Evolutionary conservation across 2,888 invertebrate species (phyloP), one percentile per base, ranked within the genome.

Genomic region (Leucophora obtusa): DNA sequence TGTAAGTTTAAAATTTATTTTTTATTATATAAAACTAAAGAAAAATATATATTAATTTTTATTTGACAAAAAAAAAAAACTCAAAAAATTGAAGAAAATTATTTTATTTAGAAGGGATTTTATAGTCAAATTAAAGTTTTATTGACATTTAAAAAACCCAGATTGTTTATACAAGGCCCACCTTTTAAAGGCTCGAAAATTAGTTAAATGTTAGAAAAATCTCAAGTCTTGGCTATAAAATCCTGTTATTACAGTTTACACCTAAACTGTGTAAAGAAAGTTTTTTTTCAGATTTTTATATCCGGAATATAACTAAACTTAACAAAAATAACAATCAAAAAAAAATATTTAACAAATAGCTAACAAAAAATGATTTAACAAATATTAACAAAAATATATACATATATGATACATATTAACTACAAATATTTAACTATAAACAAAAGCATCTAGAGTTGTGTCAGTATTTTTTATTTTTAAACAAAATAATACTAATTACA

Each of bases 371-470:
- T 1, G 1, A 21, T 11, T 47, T n/a, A 47, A n/a, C n/a, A 5
- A 2, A 47, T 47, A 47, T n/a, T 47, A 47, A 47, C n/a, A 47
- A 47, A n/a, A 47, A 47, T 1, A 47, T 11, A 11, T 11, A 38
- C 7, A 35, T 35, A 9, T n/a, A n/a, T n/a, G n/a, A n/a, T 11
- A 38, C 38, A 38, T 11, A 38, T 38, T 10, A 38, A 38, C 38
- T 38, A 11, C 1, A 38, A 38, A 38, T 38, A 38, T 38, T 38
- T 38, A 38, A 38, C 38, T 38, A 38, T 14, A 14, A 43, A 47
- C 28, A 6, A 28, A 56, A 24, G 38, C 10, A 76, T 65, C 63
- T 66, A 65, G 65, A 65, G 71, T 77, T 77, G 77, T 77, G 71
- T 58, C 59, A 54, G 59, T 71, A 66, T 71, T 77, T 71, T 71